Percentiles rank a stretch among this genome's conserved stretches.
phyloP scores from a whole-genome alignment of 1,140 invertebrate species.

The Orchesella cincta region DNA sequence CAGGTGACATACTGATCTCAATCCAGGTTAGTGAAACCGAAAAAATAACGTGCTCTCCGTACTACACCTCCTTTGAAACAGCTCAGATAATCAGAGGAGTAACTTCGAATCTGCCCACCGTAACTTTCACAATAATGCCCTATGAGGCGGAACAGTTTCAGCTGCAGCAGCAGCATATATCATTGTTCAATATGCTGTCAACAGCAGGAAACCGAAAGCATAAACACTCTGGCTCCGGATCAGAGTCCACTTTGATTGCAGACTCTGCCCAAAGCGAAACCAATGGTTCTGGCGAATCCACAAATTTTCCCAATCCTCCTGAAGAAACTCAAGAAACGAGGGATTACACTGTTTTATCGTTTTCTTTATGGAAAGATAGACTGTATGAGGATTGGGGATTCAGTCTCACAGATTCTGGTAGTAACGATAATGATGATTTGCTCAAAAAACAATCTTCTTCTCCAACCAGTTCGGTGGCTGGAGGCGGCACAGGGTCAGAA shows the following conservation, averaged over 20 bases:
- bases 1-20: conserved; percentile 45
- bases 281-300: background rate
- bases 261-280: background rate
- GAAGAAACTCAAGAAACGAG: background rate
- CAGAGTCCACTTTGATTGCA: conserved; percentile 15
- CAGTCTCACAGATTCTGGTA: conserved; percentile 38
- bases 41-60: conserved; percentile 43
- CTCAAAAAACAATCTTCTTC: background rate
- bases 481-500: conserved; percentile 20
- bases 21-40: conserved; percentile 38
- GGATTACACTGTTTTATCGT: background rate
- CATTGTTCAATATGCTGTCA: conserved; percentile 19
- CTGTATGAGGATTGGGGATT: conserved; percentile 51
- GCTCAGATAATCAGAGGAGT: conserved; percentile 45
- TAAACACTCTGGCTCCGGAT: background rate
- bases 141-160: background rate
- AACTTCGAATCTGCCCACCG: background rate
- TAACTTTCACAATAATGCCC: conserved; percentile 14
- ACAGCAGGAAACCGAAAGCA: background rate
- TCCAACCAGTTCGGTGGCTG: background rate
- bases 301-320: background rate
- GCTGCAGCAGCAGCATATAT: conserved; percentile 31
- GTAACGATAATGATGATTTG: conserved; percentile 23
- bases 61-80: conserved; percentile 46
- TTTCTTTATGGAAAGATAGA: conserved; percentile 43